Evolutionary conservation across 2,888 invertebrate genomes (phyloP), one percentile per base, ranked within the genome.

Genomic region (Pyrgus malvae): DNA sequence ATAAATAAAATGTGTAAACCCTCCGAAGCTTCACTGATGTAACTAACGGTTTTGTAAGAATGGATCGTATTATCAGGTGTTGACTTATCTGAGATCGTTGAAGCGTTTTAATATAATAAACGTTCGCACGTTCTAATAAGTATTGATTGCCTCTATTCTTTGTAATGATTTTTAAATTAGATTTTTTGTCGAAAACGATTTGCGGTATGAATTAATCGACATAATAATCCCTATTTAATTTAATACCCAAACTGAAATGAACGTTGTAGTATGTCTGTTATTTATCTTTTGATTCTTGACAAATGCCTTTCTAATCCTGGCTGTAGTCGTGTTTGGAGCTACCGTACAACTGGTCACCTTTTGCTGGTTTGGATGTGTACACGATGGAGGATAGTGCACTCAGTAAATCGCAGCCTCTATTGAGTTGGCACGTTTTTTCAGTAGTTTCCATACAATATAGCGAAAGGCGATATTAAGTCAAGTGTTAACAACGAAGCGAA

Each of bases 401-500:
- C 14, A 35, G 14, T 4, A 51, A 51, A 19, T 17, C 41, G n/a
- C 23, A n/a, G 37, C 17, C 44, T 40, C 31, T 48, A 48, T 40
- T 33, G 27, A 35, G 41, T 42, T 29, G 5, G 6, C 14, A 40
- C 27, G 8, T 27, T 53, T 48, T 49, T 54, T 54, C 54, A 41
- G 54, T 48, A 54, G 40, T 51, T 51, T 35, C 29, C 42, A 44
- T 48, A 44, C 42, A 59, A 55, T 49, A 29, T 59, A 55, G 53
- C 46, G 54, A 57, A 57, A 59, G 44, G 54, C 68, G 68, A 70
- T 75, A 72, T 70, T 66, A 69, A 71, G 45, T 38, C 29, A 45
- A 53, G 76, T 70, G 75, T 74, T 74, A 78, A 78, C 77, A 66
- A 64, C 59, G 56, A 55, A 65, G 65, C 63, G 64, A 58, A 78